Conservation (phyloP, 1,140 invertebrate species). For the Galendromus occidentalis region DNA sequence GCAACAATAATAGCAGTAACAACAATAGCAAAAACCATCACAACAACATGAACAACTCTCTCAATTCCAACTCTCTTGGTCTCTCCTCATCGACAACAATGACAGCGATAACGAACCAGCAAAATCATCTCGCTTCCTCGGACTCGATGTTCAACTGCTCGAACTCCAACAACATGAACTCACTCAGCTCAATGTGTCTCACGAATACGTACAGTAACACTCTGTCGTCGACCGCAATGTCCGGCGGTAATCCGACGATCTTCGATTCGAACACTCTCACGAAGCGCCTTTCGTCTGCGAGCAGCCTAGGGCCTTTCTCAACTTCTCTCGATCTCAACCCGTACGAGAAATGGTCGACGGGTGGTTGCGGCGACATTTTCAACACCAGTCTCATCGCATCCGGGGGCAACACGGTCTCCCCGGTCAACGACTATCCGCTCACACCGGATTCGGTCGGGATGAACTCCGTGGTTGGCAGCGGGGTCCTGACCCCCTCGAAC, state of each 20-base stretch:
- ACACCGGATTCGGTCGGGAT: slow-evolving; percentile 40
- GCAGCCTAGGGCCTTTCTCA: slow-evolving; percentile 49
- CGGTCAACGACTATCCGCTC: slow-evolving; percentile 14
- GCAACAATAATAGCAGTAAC: too few relatives aligned
- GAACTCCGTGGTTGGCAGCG: slow-evolving; percentile 31
- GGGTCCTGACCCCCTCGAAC: slow-evolving; percentile 32
- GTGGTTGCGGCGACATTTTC: slow-evolving; percentile 53
- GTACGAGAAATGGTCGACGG: slow-evolving; percentile 82
- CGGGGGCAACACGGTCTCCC: slow-evolving; percentile 9
- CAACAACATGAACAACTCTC: neutral
- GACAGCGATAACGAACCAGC: slow-evolving; percentile 36
- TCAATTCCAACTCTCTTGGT: neutral
- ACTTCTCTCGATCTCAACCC: slow-evolving; percentile 31
- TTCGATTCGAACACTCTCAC: slow-evolving; percentile 56
- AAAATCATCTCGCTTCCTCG: neutral
- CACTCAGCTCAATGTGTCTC: neutral
- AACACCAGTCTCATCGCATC: slow-evolving; percentile 35
- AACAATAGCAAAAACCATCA: too few relatives aligned
- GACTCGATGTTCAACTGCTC: neutral
- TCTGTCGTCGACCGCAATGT: slow-evolving; percentile 35
- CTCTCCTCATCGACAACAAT: neutral
- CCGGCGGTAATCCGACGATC: slow-evolving; percentile 29
- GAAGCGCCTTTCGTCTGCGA: slow-evolving; percentile 55
- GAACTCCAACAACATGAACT: slow-evolving; percentile 16
- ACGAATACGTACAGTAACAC: slow-evolving; percentile 1